These are phyloP conservation scores for Gerris lacustris DNA, from an alignment of 2,888 invertebrate genomes.

Conservation along the genomic window DNA sequence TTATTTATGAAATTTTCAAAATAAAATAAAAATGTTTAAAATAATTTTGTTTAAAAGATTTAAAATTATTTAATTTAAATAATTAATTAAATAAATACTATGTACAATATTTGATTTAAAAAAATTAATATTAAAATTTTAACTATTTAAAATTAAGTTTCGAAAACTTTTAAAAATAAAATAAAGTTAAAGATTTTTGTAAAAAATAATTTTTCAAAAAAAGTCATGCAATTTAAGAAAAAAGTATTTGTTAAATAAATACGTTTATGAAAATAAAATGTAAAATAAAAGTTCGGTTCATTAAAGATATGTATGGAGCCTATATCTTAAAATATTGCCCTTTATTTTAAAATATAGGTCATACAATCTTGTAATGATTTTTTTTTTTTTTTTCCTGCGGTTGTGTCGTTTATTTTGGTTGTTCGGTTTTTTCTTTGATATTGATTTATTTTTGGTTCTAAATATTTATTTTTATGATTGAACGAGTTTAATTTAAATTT, in stretches of 20 bases:
- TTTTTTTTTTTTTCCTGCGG: background rate
- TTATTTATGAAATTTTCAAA: too few species aligned
- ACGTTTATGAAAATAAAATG: background rate
- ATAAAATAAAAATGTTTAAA: too few species aligned
- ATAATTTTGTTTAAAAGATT: too few species aligned
- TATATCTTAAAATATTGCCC: slow-evolving; percentile 5
- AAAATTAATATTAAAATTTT: slow-evolving; percentile 2
- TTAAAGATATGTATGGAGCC: background rate
- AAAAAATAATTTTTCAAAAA: background rate
- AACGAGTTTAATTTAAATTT: too few species aligned
- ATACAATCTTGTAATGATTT: slow-evolving; percentile 5
- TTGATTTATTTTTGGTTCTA: background rate
- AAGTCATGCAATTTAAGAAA: background rate
- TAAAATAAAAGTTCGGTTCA: background rate
- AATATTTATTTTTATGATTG: too few species aligned
- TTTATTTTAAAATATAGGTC: slow-evolving; percentile 3
- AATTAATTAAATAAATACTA: too few species aligned
- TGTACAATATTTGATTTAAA: background rate
- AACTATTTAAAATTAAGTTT: background rate
- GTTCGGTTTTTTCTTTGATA: background rate
- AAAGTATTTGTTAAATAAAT: background rate
- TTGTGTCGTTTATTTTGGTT: background rate
- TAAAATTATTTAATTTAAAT: too few species aligned
- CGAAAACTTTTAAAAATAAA: background rate
- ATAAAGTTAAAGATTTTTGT: background rate